phyloP scores from a whole-genome alignment of 1,140 invertebrate species.

The Lasaia peninsularis region DNA sequence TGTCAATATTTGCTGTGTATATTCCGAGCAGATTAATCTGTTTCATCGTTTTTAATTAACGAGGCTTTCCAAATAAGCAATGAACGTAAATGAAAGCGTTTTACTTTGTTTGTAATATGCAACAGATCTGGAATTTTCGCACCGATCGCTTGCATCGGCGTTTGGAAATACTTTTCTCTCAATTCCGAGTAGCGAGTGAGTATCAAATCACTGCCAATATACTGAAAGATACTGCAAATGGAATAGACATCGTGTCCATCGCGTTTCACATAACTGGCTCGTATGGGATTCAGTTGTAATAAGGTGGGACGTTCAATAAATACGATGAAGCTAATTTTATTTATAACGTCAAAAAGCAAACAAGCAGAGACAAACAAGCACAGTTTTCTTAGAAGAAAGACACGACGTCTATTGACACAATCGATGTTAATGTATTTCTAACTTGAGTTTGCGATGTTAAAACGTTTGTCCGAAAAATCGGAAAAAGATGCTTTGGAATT shows the following conservation, averaged over 20 bases:
- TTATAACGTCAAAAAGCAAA: neutral
- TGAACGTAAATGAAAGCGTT: neutral
- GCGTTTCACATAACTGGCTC: constrained; percentile 27
- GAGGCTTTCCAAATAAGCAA: neutral
- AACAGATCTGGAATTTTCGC: constrained; percentile 7
- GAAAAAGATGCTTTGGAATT: no score
- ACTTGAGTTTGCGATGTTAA: no score
- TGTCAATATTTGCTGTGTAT: neutral
- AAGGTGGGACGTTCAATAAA: neutral
- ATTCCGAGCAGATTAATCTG: neutral
- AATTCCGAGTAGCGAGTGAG: constrained; percentile 19
- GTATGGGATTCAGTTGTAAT: constrained; percentile 21
- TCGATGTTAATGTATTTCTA: no score
- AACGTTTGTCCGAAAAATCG: no score
- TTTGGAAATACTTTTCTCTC: constrained; percentile 28
- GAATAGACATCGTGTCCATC: constrained; percentile 40
- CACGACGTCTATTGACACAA: no score
- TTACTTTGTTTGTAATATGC: constrained; percentile 12
- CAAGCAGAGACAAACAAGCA: no score
- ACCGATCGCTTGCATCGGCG: constrained; percentile 10
- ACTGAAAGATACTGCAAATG: constrained; percentile 50
- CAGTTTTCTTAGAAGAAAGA: no score
- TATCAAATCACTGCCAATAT: constrained; percentile 43
- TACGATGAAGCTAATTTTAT: neutral
- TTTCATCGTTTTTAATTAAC: constrained; percentile 8